phyloP scores from a whole-genome alignment of 2,888 invertebrate genomes.

The Papilio elwesi region DNA sequence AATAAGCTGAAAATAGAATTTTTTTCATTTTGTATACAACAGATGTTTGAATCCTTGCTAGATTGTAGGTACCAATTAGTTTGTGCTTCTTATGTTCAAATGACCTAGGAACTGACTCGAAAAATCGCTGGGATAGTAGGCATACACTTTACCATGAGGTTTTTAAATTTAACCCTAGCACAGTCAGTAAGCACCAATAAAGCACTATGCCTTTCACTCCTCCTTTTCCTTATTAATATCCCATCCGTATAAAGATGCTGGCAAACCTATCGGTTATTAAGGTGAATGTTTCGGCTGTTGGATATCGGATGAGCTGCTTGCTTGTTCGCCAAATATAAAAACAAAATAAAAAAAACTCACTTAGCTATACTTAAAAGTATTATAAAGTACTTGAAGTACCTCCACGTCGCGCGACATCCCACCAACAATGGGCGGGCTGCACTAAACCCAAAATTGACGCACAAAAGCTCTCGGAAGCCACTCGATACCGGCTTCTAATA shows the following conservation, averaged over 20 bases:
- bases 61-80: no score
- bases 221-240: neutral
- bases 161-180: conserved; percentile 2
- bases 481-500: conserved; percentile 77
- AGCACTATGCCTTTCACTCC: neutral
- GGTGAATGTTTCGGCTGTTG: neutral
- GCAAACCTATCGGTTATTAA: neutral
- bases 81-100: no score
- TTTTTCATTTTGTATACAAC: no score
- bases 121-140: no score
- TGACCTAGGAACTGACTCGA: no score
- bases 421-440: conserved; percentile 58
- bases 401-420: conserved; percentile 65
- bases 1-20: no score
- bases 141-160: no score
- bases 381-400: conserved; percentile 31
- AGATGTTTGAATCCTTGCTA: no score
- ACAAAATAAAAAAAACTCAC: neutral
- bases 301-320: neutral
- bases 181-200: neutral
- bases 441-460: conserved; percentile 60
- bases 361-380: conserved; percentile 12
- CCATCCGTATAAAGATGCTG: neutral
- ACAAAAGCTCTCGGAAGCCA: conserved; percentile 76
- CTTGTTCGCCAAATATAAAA: neutral